Evolutionary conservation across 2,888 invertebrate genomes (phyloP).

Genomic region (Acholoe squamosa): DNA sequence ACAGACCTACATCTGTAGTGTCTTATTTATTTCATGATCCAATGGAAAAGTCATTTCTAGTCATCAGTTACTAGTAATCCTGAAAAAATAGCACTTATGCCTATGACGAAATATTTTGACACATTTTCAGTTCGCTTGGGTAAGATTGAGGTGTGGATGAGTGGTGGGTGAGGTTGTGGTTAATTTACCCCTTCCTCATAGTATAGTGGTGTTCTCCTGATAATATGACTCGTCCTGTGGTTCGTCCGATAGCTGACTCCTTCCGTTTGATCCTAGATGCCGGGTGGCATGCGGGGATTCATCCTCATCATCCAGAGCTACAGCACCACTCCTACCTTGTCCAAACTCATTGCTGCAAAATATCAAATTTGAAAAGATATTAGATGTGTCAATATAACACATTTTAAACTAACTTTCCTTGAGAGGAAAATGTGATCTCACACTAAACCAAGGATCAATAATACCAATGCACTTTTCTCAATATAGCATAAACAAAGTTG

Average conservation of each 20-base stretch:
- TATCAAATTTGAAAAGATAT: too few species aligned
- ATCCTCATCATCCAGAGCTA: conserved; percentile 18
- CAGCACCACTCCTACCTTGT: conserved; percentile 31
- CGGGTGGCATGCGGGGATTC: not conserved
- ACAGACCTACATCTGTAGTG: too few species aligned
- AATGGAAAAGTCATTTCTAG: too few species aligned
- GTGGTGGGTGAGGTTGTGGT: not conserved
- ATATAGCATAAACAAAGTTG: too few species aligned
- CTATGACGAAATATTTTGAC: too few species aligned
- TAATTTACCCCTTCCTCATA: conserved; percentile 37
- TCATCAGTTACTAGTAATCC: too few species aligned
- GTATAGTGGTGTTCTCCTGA: conserved; percentile 63
- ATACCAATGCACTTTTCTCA: too few species aligned
- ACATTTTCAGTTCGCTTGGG: too few species aligned
- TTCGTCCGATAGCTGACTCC: conserved; percentile 44
- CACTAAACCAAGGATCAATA: too few species aligned
- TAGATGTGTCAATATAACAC: not conserved
- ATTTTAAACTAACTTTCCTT: not conserved
- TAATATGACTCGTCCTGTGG: conserved; percentile 57
- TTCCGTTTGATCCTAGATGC: conserved; percentile 25
- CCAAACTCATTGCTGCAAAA: conserved; percentile 51
- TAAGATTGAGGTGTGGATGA: not conserved
- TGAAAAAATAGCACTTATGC: too few species aligned
- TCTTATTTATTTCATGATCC: too few species aligned
- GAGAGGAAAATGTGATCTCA: not conserved